A percentile compares a stretch with the other conserved stretches of the same genome.
phyloP scores from a whole-genome alignment of 2,797 vertebrate species.

The Lithobates pipiens region DNA sequence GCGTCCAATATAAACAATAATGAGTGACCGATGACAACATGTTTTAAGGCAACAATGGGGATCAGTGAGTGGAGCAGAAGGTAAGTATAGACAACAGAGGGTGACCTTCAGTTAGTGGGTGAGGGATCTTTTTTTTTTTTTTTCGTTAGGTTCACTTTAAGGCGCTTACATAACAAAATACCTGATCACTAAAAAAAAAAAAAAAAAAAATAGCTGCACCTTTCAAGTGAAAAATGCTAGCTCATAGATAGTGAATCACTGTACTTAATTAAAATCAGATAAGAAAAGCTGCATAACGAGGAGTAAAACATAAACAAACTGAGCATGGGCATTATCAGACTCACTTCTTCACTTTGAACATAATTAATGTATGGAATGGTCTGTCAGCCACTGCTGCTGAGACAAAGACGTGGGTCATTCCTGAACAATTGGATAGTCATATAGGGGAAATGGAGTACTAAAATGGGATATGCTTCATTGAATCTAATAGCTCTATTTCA shows the following conservation, averaged over 20 bases:
- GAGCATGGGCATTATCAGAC: slow-evolving; percentile 53
- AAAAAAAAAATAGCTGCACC: background rate
- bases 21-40: too few relatives aligned
- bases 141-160: background rate
- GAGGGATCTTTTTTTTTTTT: too few relatives aligned
- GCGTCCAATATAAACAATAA: background rate
- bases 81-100: background rate
- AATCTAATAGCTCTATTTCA: slow-evolving; percentile 47
- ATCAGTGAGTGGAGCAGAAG: background rate
- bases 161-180: background rate
- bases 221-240: background rate
- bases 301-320: slow-evolving; percentile 59
- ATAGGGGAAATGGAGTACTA: slow-evolving; percentile 61
- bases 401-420: slow-evolving; percentile 52
- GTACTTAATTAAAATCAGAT: slow-evolving; percentile 50
- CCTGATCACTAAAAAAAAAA: background rate
- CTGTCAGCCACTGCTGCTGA: slow-evolving; percentile 36
- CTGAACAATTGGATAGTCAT: slow-evolving; percentile 57
- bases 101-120: background rate
- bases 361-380: slow-evolving; percentile 62
- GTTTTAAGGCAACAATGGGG: background rate
- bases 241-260: slow-evolving; percentile 9
- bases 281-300: slow-evolving; percentile 30
- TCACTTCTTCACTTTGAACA: slow-evolving; percentile 62
- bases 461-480: slow-evolving; percentile 40